These are phyloP conservation scores for Trypoxylus dichotomus DNA, from an alignment of 1,140 invertebrate species.

Conservation along the genomic window DNA sequence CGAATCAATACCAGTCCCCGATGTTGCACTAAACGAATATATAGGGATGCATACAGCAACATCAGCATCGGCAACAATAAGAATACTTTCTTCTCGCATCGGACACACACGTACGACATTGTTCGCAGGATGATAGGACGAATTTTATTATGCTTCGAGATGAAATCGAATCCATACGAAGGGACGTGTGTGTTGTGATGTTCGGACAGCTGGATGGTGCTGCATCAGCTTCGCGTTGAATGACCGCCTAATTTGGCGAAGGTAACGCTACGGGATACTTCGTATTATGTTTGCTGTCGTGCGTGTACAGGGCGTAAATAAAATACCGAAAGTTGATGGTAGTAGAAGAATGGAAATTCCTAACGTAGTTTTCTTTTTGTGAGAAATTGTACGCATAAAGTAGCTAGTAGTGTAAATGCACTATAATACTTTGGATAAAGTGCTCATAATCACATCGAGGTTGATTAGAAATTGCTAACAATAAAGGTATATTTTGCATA, in stretches of 20 bases:
- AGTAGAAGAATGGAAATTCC: no score
- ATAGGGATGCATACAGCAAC: not conserved
- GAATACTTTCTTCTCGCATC: not conserved
- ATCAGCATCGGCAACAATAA: not conserved
- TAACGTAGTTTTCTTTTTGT: no score
- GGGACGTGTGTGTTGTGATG: not conserved
- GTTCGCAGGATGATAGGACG: not conserved
- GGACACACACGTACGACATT: not conserved
- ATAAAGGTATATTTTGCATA: no score
- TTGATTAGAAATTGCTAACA: no score
- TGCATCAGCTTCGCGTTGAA: not conserved
- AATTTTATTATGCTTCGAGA: constrained; percentile 4
- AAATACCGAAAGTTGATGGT: no score
- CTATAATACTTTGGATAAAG: no score
- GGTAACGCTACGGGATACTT: not conserved
- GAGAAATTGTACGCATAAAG: no score
- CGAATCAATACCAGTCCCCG: not conserved
- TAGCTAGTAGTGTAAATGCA: no score
- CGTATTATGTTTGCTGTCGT: not conserved
- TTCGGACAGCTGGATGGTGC: not conserved
- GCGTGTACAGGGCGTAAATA: not conserved
- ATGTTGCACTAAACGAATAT: not conserved
- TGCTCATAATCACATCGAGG: no score
- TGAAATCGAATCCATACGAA: not conserved
- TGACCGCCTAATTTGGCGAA: constrained; percentile 4